Percentiles rank a stretch among this genome's conserved stretches.
phyloP scores from a whole-genome alignment of 2,888 invertebrate species.

The Lithophane semibrunnea region DNA sequence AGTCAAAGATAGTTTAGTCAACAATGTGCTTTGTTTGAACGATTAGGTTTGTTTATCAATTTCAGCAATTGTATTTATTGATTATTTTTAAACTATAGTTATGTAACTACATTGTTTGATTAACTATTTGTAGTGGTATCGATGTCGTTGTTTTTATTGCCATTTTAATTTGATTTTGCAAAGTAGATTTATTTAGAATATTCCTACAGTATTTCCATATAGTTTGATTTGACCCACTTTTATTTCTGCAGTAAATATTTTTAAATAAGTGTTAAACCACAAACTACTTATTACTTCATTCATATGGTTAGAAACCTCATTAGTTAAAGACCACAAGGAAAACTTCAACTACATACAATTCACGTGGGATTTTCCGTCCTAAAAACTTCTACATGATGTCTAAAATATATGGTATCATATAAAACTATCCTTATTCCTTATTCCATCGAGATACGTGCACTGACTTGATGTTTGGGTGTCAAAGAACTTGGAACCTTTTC shows the following conservation, averaged over 20 bases:
- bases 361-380: neutral
- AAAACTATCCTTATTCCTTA: constrained; percentile 50
- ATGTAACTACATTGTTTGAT: constrained; percentile 36
- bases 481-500: constrained; percentile 38
- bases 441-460: constrained; percentile 45
- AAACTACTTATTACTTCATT: neutral
- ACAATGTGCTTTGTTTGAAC: constrained; percentile 45
- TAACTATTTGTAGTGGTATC: constrained; percentile 20
- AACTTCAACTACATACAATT: neutral
- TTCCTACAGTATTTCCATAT: neutral
- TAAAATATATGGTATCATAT: constrained; percentile 1
- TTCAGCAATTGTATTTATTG: constrained; percentile 12
- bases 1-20: constrained; percentile 48
- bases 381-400: neutral
- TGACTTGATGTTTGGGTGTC: constrained; percentile 36
- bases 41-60: constrained; percentile 54
- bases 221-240: neutral
- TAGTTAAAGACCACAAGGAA: neutral
- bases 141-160: neutral
- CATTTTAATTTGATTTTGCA: neutral
- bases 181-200: neutral
- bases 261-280: neutral
- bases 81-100: constrained; percentile 45
- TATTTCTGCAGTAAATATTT: neutral
- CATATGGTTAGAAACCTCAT: neutral